Base-by-base conservation (phyloP, 1,140 invertebrate species). In the Musca vetustissima region DNA sequence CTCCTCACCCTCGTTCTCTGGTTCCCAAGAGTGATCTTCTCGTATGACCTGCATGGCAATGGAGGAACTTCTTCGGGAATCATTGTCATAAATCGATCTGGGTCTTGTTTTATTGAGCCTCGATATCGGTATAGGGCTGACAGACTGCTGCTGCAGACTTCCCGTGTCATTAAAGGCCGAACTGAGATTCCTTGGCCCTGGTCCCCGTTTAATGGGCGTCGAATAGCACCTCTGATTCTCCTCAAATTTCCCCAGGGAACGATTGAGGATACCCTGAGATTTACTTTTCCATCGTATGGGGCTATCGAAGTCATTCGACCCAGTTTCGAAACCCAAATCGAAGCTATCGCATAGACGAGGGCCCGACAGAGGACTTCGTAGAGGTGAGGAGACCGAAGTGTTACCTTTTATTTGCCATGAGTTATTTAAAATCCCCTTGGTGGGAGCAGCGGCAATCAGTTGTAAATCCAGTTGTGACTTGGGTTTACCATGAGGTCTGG, bases 241-340 rank as follows among this genome's bases (percentile, higher is more conserved):
- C 11, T 43, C 36, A 43, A 43, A 43, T 43, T 43, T 43, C 6
- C 4, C 36, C 4, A 43, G 11, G 36, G 36, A 43, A 13, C 36
- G 36, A 43, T 43, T 43, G 6, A 43, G 11, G 36, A 43, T 43
- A 9, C 36, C 36, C 21, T 67, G 53, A 24, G 50, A 17, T n/a
- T 70, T 8, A 47, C 21, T 65, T 52, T 64, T 15, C 22, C 57
- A 7, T 11, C 66, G 53, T 28, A 77, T n/a, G 0, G 78, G 78
- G 67, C 78, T 80, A 22, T 78, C 76, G 7, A 74, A 70, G 48
- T 78, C 74, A 36, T 80, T 80, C 1, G 78, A 79, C 66, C 78
- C 76, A 0, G 79, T 80, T 67, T 80, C 78, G 22, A 80, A 80
- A 49, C 79, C 79, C 67, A 77, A 78, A 67, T 80, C 79, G 21